Evolutionary conservation across 2,113 vertebrate genomes (phyloP).

Genomic region (Lathamus discolor): DNA sequence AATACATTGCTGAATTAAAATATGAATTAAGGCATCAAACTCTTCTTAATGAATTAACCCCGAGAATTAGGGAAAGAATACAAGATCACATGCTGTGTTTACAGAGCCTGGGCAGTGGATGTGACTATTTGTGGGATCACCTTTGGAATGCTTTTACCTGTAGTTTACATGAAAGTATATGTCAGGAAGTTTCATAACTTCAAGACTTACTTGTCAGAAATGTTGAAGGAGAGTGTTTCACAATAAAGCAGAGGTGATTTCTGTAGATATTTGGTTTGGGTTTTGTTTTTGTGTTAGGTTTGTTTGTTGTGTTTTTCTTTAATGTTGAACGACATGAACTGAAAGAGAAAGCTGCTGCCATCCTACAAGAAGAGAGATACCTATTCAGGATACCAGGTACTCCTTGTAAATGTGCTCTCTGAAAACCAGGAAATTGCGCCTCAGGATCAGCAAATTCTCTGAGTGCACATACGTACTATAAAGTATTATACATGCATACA

Average conservation of each 20-base stretch:
- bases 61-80: background rate
- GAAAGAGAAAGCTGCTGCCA: conserved; percentile 9
- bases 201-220: conserved; percentile 11
- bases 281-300: background rate
- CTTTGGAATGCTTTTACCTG: background rate
- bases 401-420: background rate
- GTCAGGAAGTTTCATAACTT: background rate
- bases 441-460: background rate
- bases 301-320: background rate
- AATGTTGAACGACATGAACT: conserved; percentile 16
- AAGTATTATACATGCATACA: background rate
- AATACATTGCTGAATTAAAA: background rate
- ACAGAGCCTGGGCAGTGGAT: background rate
- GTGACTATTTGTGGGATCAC: background rate
- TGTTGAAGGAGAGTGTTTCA: background rate
- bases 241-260: background rate
- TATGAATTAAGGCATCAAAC: background rate
- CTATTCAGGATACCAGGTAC: background rate
- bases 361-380: background rate
- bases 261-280: background rate
- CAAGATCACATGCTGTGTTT: background rate
- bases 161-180: background rate
- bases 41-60: background rate
- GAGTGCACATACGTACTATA: background rate
- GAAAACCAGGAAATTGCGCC: background rate